Percentiles rank a stretch among this genome's conserved stretches.
These are phyloP conservation scores for Manduca sexta DNA, from an alignment of 1,140 invertebrate genomes.

Conservation along the genomic window DNA sequence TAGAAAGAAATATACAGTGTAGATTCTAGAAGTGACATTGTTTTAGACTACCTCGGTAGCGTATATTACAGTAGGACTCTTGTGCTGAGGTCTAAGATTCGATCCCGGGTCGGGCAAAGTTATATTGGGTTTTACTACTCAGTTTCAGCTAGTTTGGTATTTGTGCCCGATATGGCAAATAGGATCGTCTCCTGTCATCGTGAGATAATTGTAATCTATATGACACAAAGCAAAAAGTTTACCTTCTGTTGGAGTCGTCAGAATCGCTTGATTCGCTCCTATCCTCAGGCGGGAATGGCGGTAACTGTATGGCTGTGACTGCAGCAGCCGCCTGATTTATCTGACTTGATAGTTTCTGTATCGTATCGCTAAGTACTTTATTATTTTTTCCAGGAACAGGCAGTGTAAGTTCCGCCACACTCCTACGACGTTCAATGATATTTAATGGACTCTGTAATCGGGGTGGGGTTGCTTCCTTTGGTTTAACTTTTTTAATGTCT, in stretches of 20 bases:
- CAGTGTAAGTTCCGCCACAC: slow-evolving; percentile 46
- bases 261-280: slow-evolving; percentile 76
- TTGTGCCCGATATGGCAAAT: too few species aligned
- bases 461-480: slow-evolving; percentile 45
- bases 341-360: slow-evolving; percentile 74
- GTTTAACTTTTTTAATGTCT: slow-evolving; percentile 54
- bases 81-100: too few species aligned
- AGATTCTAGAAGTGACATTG: too few species aligned
- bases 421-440: slow-evolving; percentile 55
- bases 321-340: slow-evolving; percentile 62
- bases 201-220: too few species aligned
- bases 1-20: too few species aligned
- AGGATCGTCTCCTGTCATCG: too few species aligned
- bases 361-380: slow-evolving; percentile 75
- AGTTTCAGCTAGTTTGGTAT: too few species aligned
- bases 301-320: slow-evolving; percentile 43
- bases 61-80: too few species aligned
- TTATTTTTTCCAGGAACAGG: slow-evolving; percentile 70
- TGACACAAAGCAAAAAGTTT: slow-evolving; percentile 36
- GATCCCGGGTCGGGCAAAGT: too few species aligned
- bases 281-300: slow-evolving; percentile 53
- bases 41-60: too few species aligned
- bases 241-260: slow-evolving; percentile 81
- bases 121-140: too few species aligned
- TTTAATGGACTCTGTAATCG: slow-evolving; percentile 51